phyloP scores from a whole-genome alignment of 2,797 vertebrate species.

The Phoeniculus purpureus region DNA sequence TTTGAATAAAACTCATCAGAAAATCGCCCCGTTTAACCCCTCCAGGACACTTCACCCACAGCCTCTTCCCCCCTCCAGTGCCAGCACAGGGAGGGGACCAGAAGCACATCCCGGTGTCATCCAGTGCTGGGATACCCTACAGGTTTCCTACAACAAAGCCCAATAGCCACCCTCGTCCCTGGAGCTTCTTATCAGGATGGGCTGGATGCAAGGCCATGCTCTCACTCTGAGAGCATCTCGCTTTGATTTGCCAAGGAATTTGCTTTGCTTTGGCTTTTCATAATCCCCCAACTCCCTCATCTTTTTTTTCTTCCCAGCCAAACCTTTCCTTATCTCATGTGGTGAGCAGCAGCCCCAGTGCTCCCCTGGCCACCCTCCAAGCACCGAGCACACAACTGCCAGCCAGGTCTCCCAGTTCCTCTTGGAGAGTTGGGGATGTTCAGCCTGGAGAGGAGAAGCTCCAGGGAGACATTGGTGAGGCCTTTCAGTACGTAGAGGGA shows the following conservation, averaged over 20 bases:
- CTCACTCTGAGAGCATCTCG: neutral
- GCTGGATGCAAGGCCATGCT: neutral
- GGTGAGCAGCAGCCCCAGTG: neutral
- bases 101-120: neutral
- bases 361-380: conserved; percentile 38
- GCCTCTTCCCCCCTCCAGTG: neutral
- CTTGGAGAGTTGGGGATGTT: accelerated
- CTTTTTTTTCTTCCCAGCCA: neutral
- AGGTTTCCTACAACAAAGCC: accelerated
- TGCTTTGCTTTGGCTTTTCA: conserved; percentile 14
- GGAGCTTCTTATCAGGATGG: conserved; percentile 13
- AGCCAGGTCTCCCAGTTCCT: neutral
- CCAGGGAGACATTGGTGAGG: too few relatives aligned
- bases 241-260: conserved; percentile 58
- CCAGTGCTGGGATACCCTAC: accelerated
- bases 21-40: conserved; percentile 15
- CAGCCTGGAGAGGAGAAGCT: too few relatives aligned
- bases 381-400: neutral
- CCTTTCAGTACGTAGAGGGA: too few relatives aligned
- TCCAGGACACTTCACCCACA: neutral
- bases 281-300: neutral
- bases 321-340: conserved; percentile 59
- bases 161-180: neutral
- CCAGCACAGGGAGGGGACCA: neutral
- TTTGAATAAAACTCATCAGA: conserved; percentile 74